Base-by-base conservation (phyloP, 1,140 invertebrate species). In the Formica selysi region DNA sequence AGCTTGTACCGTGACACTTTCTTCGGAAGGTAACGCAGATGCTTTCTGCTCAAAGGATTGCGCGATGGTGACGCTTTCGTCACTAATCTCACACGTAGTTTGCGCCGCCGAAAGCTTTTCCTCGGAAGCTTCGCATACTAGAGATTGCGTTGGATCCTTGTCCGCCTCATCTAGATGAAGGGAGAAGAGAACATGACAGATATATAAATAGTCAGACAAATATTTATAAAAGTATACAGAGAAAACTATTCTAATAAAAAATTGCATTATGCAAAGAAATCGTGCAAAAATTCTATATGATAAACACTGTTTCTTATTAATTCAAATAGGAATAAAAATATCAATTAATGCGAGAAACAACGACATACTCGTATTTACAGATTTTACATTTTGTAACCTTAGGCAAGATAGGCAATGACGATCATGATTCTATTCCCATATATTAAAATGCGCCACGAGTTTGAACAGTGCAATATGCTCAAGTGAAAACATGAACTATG, bases 101-200 rank as follows among this genome's bases (percentile, higher is more conserved):
- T 80, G 64, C 13, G 57, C 26, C n/a, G 32, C 8, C 4, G 41
- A 22, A 74, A 74, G 38, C 38, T 71, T 44, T 26, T 81, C 51
- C 38, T 83, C 68, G 0, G 79, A n/a, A 74, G 48, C 2, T 74
- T 73, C 32, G 26, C 79, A 73, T 61, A 64, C 11, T 62, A 62
- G n/a, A 83, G 38, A 61, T 61, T 83, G 68, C 54, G 57, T 83
- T 73, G 57, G n/a, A 61, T 83, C 57, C 38, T 83, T 83, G 13
- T 62, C 79, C 13, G 57, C 26, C 26, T 83, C 68, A 62, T 62
- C 79, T 83, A 5, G 13, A 74, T 41, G 68, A 32, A 57, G 48
- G 70, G 16, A 71, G n/a, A 74, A 73, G 10, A 11, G 3, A 73
- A 73, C 16, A 13, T 61, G 19, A 61, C 16, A 80, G 11, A 48